A percentile compares a stretch with the other conserved stretches of the same genome.
phyloP scores from a whole-genome alignment of 2,797 vertebrate species.

The Eremophila alpestris region DNA sequence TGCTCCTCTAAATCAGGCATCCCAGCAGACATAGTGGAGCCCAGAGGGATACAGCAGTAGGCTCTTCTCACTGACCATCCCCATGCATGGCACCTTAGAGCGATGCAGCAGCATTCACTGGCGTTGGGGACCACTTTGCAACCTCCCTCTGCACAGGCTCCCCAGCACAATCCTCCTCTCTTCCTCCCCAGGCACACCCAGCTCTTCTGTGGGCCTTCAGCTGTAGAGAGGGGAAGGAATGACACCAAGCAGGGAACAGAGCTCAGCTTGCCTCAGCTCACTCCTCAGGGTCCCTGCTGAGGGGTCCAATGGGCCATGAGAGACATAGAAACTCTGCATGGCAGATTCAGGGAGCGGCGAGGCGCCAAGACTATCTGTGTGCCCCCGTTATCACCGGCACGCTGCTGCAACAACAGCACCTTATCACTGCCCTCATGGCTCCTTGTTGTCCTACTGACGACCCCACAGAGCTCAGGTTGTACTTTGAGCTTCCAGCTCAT shows the following conservation, averaged over 20 bases:
- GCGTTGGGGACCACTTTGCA: neutral
- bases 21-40: neutral
- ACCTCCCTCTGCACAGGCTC: neutral
- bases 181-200: neutral
- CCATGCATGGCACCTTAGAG: neutral
- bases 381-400: fast-evolving
- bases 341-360: fast-evolving
- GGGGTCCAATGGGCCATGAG: neutral
- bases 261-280: neutral
- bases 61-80: neutral
- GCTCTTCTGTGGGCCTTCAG: neutral
- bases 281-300: neutral
- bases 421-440: neutral
- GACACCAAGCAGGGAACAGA: neutral
- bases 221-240: neutral
- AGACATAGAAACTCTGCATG: neutral
- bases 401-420: neutral
- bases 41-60: fast-evolving
- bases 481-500: neutral
- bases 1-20: neutral
- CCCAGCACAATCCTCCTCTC: neutral
- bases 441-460: neutral
- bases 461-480: neutral
- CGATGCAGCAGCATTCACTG: neutral
- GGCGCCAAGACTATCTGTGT: neutral